Evolutionary conservation across 1,140 invertebrate genomes (phyloP).

Genomic region (Panagrolaimus sp.): DNA sequence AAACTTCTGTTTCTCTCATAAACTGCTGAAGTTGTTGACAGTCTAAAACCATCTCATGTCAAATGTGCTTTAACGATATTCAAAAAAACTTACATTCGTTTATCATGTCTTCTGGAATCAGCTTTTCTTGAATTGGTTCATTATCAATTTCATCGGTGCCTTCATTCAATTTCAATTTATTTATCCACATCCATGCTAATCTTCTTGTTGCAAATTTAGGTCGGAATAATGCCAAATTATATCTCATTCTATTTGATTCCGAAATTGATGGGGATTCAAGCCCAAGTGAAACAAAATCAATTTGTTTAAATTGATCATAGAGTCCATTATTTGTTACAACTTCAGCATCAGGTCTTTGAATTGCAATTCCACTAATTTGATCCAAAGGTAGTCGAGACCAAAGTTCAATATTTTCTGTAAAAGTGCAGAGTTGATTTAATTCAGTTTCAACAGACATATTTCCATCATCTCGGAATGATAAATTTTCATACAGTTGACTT

Average conservation of each 20-base stretch:
- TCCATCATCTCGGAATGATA: background rate
- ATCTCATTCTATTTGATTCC: background rate
- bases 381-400: background rate
- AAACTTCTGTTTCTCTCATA: background rate
- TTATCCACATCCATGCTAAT: constrained; percentile 6
- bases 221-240: background rate
- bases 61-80: background rate
- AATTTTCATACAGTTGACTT: background rate
- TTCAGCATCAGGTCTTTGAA: background rate
- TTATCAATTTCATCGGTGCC: background rate
- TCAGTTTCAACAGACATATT: constrained; percentile 2
- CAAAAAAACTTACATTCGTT: background rate
- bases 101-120: too few relatives aligned
- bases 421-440: background rate
- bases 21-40: background rate
- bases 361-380: constrained; percentile 1
- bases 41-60: background rate
- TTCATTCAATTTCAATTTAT: constrained; percentile 1
- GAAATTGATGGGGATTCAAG: background rate
- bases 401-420: background rate
- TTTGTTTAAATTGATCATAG: background rate
- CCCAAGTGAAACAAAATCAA: background rate
- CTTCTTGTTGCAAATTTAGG: background rate
- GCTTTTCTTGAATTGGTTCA: background rate
- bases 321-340: background rate